Base-by-base conservation (phyloP, 2,888 invertebrate genomes). In the Pantelozetes paolii region DNA sequence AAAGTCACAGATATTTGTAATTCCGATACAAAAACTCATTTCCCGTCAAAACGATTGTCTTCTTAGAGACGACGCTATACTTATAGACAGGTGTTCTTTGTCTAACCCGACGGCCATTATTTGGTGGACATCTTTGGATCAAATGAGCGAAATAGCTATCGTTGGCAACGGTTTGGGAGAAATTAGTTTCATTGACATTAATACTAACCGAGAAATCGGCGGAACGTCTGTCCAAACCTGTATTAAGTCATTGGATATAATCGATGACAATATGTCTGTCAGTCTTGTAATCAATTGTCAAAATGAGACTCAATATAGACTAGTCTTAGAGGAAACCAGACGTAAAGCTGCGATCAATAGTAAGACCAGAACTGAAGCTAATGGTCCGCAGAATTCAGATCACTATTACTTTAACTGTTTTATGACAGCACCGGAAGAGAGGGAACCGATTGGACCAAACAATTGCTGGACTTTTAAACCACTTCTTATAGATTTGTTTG, bases 111-210 rank as follows among this genome's bases (percentile, higher is more conserved):
- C 80, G 15, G 79, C 79, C 40, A 78, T 80, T 0, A 76, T 78
- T 15, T 82, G 82, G 82, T 82, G 82, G 82, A 79, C 80, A 48
- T 80, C 82, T 15, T 76, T 81, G 72, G 79, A 80, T 75, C 80
- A 79, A 67, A 78, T 79, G 70, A 80, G 81, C 23, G 20, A 57
- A 57, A 79, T 76, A 57, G 77, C 77, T 36, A 74, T 78, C 30
- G 74, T 76, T 69, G 76, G 77, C 48, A 77, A 76, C 74, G 72
- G 76, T 42, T 42, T 30, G 11, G 89, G 90, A 28, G 85, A 86
- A 79, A 83, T 89, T 77, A 82, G 86, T 77, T 88, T 89, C 81
- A 86, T 91, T 77, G 89, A 90, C 80, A 83, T 92, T 78, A 87
- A 88, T 76, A 87, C 86, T 77, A 88, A 89, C 76, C 85, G 85